Evolutionary conservation across 2,797 vertebrate species (phyloP), one percentile per base, ranked within the genome.

Genomic region (Labroides dimidiatus): DNA sequence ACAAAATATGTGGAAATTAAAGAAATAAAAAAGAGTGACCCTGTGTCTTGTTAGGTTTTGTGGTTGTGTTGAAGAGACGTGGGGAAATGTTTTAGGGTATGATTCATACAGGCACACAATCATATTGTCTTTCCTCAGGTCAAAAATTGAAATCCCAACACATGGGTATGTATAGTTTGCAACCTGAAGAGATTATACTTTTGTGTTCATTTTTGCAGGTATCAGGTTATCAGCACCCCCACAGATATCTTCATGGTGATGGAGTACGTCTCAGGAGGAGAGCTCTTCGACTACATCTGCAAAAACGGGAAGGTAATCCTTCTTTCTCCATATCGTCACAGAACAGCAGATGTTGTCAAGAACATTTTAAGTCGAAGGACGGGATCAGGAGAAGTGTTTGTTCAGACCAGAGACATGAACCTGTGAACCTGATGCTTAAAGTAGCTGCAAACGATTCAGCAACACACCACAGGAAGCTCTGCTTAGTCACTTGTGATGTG

Each of bases 201-300:
- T 36, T 71, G 47, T 64, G 39, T 79, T 62, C 10, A 21, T 89
- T 64, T 85, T 80, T 78, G 36, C 90, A 99, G 98, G 92, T 99
- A 99, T 93, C 98, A 99, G 87, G 98, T 99, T 87, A 99, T 99
- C 86, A 99, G 98, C 93, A 99, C 98, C 78, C 98, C 98, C 7
- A 99, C 98, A 77, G 98, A 99, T 87, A 99, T 99, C 91, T 99
- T 99, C 91, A 99, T 99, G 97, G 98, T 99, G 84, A 99, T 99
- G 98, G 98, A 99, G 74, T 98, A 99, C 84, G 98, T 99, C 86
- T 97, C 98, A 23, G 98, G 98, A 76, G 98, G 98, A 88, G 97
- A 99, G 89, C 95, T 99, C 54, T 99, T 99, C 80, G 98, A 99
- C 93, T 99, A 99, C 91, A 99, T 99, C 91, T 99, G 97, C 93